These are phyloP conservation scores for Cnemophilus loriae DNA, from an alignment of 2,113 vertebrate species.

Conservation along the genomic window DNA sequence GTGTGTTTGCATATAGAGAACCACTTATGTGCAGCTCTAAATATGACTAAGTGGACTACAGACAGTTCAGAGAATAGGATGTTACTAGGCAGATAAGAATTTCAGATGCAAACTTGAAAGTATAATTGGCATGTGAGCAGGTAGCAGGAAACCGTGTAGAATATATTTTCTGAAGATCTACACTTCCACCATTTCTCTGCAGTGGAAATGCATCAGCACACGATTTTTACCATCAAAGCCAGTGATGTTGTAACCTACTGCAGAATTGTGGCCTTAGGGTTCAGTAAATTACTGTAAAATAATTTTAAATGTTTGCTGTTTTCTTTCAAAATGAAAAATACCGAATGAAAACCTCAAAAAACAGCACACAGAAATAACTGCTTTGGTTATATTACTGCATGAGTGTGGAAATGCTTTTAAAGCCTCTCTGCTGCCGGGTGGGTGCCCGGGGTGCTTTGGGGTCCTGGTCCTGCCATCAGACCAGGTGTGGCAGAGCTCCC, in stretches of 20 bases:
- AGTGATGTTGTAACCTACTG: background rate
- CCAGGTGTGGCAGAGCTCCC: fast-evolving
- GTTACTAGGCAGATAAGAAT: constrained; percentile 8
- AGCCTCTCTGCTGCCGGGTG: background rate
- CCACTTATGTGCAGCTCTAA: background rate
- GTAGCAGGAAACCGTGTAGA: background rate
- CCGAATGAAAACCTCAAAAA: background rate
- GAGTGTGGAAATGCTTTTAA: background rate
- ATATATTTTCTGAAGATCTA: background rate
- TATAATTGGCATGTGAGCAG: background rate
- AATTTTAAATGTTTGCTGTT: constrained; percentile 20
- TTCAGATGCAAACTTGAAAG: constrained; percentile 7
- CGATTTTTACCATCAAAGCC: background rate
- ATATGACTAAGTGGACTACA: background rate
- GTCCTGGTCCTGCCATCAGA: background rate
- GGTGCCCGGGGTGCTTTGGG: background rate
- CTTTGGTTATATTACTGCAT: background rate
- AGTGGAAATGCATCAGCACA: background rate
- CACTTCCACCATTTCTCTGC: constrained; percentile 18
- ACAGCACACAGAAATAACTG: background rate
- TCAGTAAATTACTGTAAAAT: constrained; percentile 17
- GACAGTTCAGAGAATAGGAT: background rate
- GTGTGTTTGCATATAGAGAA: background rate
- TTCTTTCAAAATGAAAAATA: constrained; percentile 25
- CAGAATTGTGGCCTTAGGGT: background rate